Evolutionary conservation across 1,140 invertebrate species (phyloP).

Genomic region (Dendrolimus punctatus): DNA sequence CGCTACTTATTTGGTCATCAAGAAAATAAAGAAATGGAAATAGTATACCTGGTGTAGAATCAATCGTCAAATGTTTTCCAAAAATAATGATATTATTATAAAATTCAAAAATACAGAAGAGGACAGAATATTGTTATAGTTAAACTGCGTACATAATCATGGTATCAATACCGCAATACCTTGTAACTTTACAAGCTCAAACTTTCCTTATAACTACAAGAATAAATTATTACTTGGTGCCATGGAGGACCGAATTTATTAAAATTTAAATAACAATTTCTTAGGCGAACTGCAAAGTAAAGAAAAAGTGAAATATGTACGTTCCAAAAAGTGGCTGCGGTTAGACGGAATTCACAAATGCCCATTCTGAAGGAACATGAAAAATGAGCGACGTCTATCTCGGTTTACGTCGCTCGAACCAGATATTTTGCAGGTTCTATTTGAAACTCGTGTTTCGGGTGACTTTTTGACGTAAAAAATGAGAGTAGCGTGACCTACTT

Average conservation of each 20-base stretch:
- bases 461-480: slow-evolving; percentile 18
- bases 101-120: too few species aligned
- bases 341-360: not conserved
- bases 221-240: not conserved
- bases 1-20: too few species aligned
- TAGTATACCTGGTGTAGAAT: too few species aligned
- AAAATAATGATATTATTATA: too few species aligned
- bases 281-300: slow-evolving; percentile 1
- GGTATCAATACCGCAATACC: too few species aligned
- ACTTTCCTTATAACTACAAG: too few species aligned
- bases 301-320: not conserved
- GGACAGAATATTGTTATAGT: too few species aligned
- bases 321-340: too few species aligned
- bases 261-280: slow-evolving; percentile 1
- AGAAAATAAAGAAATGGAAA: too few species aligned
- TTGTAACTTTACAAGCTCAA: too few species aligned
- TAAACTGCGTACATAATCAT: too few species aligned
- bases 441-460: slow-evolving; percentile 6
- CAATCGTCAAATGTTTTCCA: too few species aligned
- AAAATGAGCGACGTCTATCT: slow-evolving; percentile 4
- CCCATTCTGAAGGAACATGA: slow-evolving; percentile 3
- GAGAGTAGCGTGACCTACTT: slow-evolving; percentile 36
- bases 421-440: slow-evolving; percentile 7
- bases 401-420: not conserved
- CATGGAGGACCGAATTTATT: not conserved